Conservation (phyloP, 2,797 vertebrate species). For the Sciurus vulgaris region DNA sequence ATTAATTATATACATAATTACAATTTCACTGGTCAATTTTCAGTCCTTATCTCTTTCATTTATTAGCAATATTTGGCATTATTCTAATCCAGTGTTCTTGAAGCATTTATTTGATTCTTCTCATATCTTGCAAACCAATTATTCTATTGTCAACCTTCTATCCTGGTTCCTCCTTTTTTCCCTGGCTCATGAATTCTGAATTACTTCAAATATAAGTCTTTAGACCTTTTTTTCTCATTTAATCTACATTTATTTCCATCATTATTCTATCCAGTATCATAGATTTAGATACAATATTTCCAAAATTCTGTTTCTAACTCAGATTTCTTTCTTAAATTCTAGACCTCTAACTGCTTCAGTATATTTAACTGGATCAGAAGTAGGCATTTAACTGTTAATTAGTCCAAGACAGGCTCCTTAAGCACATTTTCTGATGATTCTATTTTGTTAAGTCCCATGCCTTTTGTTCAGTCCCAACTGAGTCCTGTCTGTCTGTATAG, state of each 20-base stretch:
- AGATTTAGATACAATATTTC: not conserved
- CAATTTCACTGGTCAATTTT: slow-evolving; percentile 7
- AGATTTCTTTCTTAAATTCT: not conserved
- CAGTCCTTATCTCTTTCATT: not conserved
- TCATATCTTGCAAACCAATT: not conserved
- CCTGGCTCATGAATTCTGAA: not conserved
- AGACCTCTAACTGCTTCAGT: not conserved
- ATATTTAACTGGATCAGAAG: not conserved
- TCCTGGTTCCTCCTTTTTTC: slow-evolving; percentile 10
- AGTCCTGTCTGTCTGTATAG: not conserved
- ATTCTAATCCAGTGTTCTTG: slow-evolving; percentile 26
- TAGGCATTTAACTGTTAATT: not conserved
- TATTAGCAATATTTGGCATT: not conserved
- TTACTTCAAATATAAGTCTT: not conserved
- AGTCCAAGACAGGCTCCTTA: not conserved
- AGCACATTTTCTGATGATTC: not conserved
- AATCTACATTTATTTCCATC: slow-evolving; percentile 5
- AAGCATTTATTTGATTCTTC: slow-evolving; percentile 46
- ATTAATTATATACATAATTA: not conserved
- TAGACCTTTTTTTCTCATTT: not conserved
- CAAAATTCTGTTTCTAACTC: not conserved
- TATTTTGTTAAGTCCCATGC: not conserved
- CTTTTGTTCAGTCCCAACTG: not conserved
- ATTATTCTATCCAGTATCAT: not conserved
- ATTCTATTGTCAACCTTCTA: not conserved